Base-by-base conservation (phyloP, 1,140 invertebrate genomes). In the Oncopeltus fasciatus region DNA sequence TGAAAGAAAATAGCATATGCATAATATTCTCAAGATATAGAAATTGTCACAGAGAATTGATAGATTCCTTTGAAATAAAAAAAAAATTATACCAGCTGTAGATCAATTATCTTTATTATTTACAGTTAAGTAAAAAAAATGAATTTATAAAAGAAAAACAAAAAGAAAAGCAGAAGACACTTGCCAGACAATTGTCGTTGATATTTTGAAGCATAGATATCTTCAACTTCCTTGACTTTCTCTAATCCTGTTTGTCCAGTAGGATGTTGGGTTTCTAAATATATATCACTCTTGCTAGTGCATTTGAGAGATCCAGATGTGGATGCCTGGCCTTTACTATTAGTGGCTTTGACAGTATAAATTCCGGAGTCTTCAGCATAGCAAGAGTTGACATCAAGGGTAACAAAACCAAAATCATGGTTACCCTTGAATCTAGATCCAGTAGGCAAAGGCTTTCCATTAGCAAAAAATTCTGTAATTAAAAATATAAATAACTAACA, bases 281-380 rank as follows among this genome's bases (percentile, higher is more conserved):
- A 88, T 68, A 92, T 90, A 59, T 79, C 83, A 69, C 83, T 81
- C 68, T 88, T 86, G 61, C 72, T 83, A 28, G 81, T 87, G 69
- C 87, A 90, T 70, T 86, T 87, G 0, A 95, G 75, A 0, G 88
- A 87, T 49, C 91, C 91, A 14, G 88, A 88, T 14, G 90, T 92
- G 61, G 87, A 84, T n/a, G 88, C 88, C 2, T 85, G 84, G 27
- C 91, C 90, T 71, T 90, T 92, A 61, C 80, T 87, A 70, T 96
- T 98, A 1, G 86, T 94, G 24, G 93, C 94, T 74, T 87, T 88
- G 66, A 91, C 92, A 44, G 87, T 92, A 67, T 95, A 92, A 49
- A 95, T 80, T 31, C 90, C 92, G 61, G 88, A 91, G 75, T 95
- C 90, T 77, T 92, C 87, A 67, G 87, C 82, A 70, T 91, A 91